phyloP scores from a whole-genome alignment of 2,888 invertebrate species.

The Nymphalis polychloros region DNA sequence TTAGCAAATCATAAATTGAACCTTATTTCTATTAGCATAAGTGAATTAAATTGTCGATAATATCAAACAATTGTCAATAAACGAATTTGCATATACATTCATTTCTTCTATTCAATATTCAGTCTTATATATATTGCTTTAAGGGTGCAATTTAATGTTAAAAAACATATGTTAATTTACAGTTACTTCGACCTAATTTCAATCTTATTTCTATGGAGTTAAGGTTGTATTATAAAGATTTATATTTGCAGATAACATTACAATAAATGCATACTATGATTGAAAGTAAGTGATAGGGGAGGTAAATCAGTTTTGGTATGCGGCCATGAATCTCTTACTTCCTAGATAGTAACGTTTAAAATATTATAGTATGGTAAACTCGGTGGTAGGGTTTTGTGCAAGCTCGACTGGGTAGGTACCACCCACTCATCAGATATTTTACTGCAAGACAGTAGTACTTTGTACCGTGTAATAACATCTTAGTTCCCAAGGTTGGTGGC shows the following conservation, averaged over 20 bases:
- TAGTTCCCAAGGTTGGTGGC: too few species aligned
- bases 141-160: conserved; percentile 3
- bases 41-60: conserved; percentile 1
- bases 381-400: too few species aligned
- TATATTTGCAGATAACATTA: conserved; percentile 18
- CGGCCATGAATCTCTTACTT: conserved; percentile 24
- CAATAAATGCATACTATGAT: conserved; percentile 32
- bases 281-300: conserved; percentile 35
- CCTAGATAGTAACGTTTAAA: conserved; percentile 13
- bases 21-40: conserved; percentile 6
- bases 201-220: neutral
- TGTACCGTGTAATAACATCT: too few species aligned
- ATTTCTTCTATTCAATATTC: neutral
- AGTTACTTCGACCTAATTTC: neutral
- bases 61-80: neutral
- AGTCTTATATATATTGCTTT: neutral
- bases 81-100: neutral
- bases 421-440: too few species aligned
- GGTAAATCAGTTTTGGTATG: conserved; percentile 25
- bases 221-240: neutral
- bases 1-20: conserved; percentile 3
- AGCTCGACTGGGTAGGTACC: too few species aligned
- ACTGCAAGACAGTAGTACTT: too few species aligned
- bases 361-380: neutral
- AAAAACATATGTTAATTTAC: too few species aligned